phyloP scores from a whole-genome alignment of 2,113 vertebrate genomes.

The Malaclemys terrapin region DNA sequence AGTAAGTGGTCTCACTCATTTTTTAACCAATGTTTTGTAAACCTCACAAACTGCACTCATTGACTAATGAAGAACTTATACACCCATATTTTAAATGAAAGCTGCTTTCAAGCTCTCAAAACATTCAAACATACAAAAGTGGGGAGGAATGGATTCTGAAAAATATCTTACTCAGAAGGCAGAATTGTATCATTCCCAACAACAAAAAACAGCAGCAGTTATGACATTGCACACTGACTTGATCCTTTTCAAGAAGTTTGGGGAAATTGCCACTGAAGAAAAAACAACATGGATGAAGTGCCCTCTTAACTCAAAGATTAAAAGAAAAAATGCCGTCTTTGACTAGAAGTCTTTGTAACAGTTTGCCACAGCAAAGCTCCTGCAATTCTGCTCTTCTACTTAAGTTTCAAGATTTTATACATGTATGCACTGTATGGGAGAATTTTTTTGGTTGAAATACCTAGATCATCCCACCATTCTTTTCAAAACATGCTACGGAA shows the following conservation, averaged over 20 bases:
- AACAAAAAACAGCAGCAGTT: background rate
- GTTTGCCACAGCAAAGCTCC: slow-evolving; percentile 66
- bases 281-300: slow-evolving; percentile 41
- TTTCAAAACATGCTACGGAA: slow-evolving; percentile 37
- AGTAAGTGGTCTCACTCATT: background rate
- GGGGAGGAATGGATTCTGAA: background rate
- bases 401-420: slow-evolving; percentile 70
- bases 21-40: background rate
- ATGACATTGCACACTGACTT: background rate
- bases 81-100: background rate
- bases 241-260: slow-evolving; percentile 6
- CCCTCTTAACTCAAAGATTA: slow-evolving; percentile 59
- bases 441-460: slow-evolving; percentile 32
- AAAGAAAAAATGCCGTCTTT: slow-evolving; percentile 57
- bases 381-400: slow-evolving; percentile 64
- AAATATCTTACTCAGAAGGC: background rate
- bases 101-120: background rate
- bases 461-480: background rate
- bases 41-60: fast-evolving
- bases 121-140: background rate
- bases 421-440: slow-evolving; percentile 54
- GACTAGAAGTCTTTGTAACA: slow-evolving; percentile 61
- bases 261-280: slow-evolving; percentile 49
- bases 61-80: background rate
- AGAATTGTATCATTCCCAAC: background rate